Conservation (phyloP, 2,113 vertebrate genomes). For the Ascaphus truei region DNA sequence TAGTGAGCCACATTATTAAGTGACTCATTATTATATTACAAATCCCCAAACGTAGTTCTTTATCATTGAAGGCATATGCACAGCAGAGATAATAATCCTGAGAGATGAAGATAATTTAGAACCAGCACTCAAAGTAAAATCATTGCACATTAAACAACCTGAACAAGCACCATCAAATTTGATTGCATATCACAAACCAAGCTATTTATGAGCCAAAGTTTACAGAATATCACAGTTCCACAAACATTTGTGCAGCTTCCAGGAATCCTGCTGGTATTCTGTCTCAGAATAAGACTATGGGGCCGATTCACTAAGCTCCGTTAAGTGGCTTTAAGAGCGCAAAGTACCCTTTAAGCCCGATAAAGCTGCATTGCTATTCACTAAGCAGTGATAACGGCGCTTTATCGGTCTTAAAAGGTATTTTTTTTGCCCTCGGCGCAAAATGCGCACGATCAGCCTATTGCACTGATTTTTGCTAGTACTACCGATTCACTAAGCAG, state of each 20-base stretch:
- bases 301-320: too few species aligned
- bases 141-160: not conserved
- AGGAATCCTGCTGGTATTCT: not conserved
- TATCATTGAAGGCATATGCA: not conserved
- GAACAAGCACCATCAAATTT: slow-evolving; percentile 13
- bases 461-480: too few species aligned
- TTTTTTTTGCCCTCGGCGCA: too few species aligned
- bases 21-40: slow-evolving; percentile 21
- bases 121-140: not conserved
- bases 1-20: slow-evolving; percentile 8
- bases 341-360: too few species aligned
- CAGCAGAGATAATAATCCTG: slow-evolving; percentile 20
- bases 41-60: slow-evolving; percentile 6
- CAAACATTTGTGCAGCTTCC: not conserved
- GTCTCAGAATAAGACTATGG: not conserved
- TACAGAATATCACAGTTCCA: not conserved
- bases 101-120: slow-evolving; percentile 11
- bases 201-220: not conserved
- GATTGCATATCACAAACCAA: not conserved
- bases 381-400: too few species aligned
- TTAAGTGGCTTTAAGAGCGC: too few species aligned
- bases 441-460: too few species aligned
- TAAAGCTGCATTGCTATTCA: too few species aligned
- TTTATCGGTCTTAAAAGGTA: too few species aligned
- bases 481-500: too few species aligned